Base-by-base conservation (phyloP, 2,113 vertebrate genomes). In the Ardeotis arabs region DNA sequence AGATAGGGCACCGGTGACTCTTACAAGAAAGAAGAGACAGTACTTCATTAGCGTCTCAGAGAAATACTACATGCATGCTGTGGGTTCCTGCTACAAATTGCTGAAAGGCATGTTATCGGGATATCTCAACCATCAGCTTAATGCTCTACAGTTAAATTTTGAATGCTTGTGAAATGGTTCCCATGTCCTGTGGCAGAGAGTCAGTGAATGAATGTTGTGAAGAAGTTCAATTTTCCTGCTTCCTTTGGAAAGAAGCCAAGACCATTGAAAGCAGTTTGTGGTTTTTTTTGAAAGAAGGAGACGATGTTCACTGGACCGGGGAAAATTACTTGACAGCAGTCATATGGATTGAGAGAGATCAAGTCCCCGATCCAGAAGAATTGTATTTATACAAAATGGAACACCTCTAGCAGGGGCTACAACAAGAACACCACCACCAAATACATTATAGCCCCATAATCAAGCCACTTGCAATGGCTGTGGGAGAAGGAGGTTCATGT, bases 201-300 rank as follows among this genome's bases (percentile, higher is more conserved):
- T 84, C 62, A 64, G 49, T 10, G 14, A 84, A 81, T 45, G n/a
- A 95, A 59, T 17, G 27, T 47, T 76, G 37, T 87, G 64, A 79
- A 63, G 47, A 77, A 74, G 56, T 78, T 80, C 8, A 74, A 2
- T 84, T 76, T 79, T 91, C 84, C 66, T 79, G 19, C 59, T 96
- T 39, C 47, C n/a, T 94, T 87, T 95, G 89, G 77, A 91, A 84
- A 72, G n/a, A 82, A 91, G 53, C 70, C 87, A 95, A 76, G 62
- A 72, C 6, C 10, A 41, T 9, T 84, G 33, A 82, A 73, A 89
- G n/a, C 3, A 53, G 31, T 47, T 69, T 79, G 35, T 49, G 35
- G 8, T 60, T n/a, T 75, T 78, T 45, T 73, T 58, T 24, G 1
- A 35, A 49, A 69, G 79, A 53, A 53, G 20, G 50, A 70, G 10